Base-by-base conservation (phyloP, 92 coral and sea anemone species). In the Porites cylindrica region DNA sequence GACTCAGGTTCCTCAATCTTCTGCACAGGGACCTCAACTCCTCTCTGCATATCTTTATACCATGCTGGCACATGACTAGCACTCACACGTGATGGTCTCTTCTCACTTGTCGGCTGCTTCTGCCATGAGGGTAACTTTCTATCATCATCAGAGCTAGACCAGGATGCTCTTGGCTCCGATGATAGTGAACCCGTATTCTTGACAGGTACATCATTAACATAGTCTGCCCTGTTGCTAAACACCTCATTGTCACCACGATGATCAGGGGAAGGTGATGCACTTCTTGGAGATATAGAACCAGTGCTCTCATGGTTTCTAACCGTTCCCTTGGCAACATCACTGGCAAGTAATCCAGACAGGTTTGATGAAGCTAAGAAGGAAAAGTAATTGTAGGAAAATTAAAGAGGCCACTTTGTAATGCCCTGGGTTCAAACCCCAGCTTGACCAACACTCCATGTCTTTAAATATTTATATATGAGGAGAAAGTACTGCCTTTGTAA, bases 11-110 rank as follows among this genome's bases (percentile, higher is more conserved):
- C 95, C 59, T 94, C 95, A 5, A 87, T 89, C 77, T 92, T 90
- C 70, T 94, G 82, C 83, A 88, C 87, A 1, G 98, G 94, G 1
- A 96, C 94, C 14, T 93, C 92, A 16, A 85, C 92, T 7, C 99
- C 99, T 63, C 87, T 87, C 81, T 95, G 94, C 83, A 96, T 85
- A 12, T 96, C 98, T 80, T 85, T 92, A 82, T 96, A 96, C 99
- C 99, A 96, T 0, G 97, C 90, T 13, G 99, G 99, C 19, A 94
- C 96, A 14, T 84, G 93, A 51, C 96, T 89, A 6, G 89, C 61
- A 32, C 87, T 79, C 12, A 81, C 60, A 14, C 76, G 82, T 13
- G 91, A 76, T 5, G 93, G 81, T 62, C 79, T 90, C 29, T 73
- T 76, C 12, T 85, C 87, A 3, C 58, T 56, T 2, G n/a, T 54